These are phyloP conservation scores for Etheostoma cragini DNA, from an alignment of 2,113 vertebrate species.

Conservation along the genomic window DNA sequence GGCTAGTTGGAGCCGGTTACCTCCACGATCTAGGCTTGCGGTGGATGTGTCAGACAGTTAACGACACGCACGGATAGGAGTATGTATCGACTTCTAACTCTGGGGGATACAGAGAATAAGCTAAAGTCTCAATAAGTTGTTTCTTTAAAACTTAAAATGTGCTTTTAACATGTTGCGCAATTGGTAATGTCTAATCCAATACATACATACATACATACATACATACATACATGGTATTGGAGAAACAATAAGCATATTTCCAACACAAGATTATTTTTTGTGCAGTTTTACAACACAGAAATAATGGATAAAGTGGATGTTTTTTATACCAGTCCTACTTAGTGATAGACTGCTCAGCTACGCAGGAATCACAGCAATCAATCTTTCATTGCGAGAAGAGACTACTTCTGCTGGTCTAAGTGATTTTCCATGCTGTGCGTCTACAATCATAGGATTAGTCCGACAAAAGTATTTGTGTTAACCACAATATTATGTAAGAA, in stretches of 20 bases:
- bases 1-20: no score
- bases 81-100: no score
- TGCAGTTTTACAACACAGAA: constrained; percentile 9
- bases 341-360: not conserved
- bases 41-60: no score
- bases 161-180: not conserved
- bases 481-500: not conserved
- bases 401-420: not conserved
- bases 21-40: no score
- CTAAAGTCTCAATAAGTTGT: no score
- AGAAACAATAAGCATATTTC: not conserved
- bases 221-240: not conserved
- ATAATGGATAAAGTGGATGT: constrained; percentile 1
- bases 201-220: not conserved
- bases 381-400: constrained; percentile 1
- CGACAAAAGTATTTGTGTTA: not conserved
- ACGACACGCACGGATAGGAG: no score
- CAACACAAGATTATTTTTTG: not conserved
- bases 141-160: not conserved
- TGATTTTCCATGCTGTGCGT: not conserved
- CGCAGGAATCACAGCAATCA: constrained; percentile 6
- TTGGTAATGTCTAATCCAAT: not conserved
- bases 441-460: not conserved
- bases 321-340: constrained; percentile 1
- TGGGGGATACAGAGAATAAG: no score